Conservation (phyloP, 2,797 vertebrate genomes). For the Crax fasciolata region DNA sequence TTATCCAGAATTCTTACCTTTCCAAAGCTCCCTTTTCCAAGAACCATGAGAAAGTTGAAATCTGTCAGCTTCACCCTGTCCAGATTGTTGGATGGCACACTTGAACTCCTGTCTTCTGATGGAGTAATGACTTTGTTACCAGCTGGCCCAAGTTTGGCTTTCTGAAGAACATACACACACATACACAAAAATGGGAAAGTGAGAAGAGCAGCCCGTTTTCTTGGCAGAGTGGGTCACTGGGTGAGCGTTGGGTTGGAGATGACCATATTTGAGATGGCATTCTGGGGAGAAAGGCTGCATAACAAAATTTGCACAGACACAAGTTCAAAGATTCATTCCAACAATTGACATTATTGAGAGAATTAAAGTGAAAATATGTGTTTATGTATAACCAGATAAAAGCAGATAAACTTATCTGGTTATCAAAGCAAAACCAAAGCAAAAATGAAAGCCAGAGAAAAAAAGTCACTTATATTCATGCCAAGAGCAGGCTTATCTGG, state of each 20-base stretch:
- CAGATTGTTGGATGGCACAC: conserved; percentile 90
- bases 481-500: not conserved
- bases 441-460: conserved; percentile 7
- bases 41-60: conserved; percentile 96
- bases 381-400: conserved; percentile 17
- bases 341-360: not conserved
- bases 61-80: conserved; percentile 93
- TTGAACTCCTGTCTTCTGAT: conserved; percentile 90
- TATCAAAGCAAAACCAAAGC: not conserved
- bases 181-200: conserved; percentile 45
- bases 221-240: not conserved
- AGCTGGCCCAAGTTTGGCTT: conserved; percentile 94
- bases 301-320: conserved; percentile 21
- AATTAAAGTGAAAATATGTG: not conserved
- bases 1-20: conserved; percentile 86
- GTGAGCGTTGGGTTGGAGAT: not conserved
- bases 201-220: not conserved
- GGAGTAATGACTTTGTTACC: conserved; percentile 95
- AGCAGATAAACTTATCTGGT: not conserved
- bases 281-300: conserved; percentile 6
- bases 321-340: conserved; percentile 49
- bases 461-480: conserved; percentile 10
- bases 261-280: not conserved
- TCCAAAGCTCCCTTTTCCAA: conserved; percentile 98
- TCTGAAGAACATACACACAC: conserved; percentile 85